These are phyloP conservation scores for Petrolisthes cinctipes DNA, from an alignment of 2,888 invertebrate species.

Conservation along the genomic window DNA sequence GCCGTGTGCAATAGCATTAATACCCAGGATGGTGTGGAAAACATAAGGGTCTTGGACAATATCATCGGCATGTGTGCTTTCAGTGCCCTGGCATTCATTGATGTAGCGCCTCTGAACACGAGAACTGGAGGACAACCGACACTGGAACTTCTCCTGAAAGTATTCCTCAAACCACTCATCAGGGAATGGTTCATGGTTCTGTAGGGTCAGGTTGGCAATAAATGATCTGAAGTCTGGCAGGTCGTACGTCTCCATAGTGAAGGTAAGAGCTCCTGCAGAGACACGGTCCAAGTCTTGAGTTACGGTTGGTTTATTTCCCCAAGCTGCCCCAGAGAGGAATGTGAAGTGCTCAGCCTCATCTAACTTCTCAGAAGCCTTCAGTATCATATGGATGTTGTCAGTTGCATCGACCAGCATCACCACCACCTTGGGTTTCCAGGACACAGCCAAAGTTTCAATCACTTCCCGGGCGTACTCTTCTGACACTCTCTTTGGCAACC, in stretches of 20 bases:
- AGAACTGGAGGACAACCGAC: conserved; percentile 68
- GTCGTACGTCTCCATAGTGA: conserved; percentile 67
- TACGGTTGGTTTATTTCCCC: conserved; percentile 66
- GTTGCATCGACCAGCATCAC: conserved; percentile 69
- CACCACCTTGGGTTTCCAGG: conserved; percentile 66
- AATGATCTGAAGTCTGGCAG: conserved; percentile 68
- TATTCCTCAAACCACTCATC: conserved; percentile 71
- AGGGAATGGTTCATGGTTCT: conserved; percentile 69
- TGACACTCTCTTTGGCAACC: conserved; percentile 65
- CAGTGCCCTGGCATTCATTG: conserved; percentile 52
- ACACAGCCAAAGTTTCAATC: conserved; percentile 55
- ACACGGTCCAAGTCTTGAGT: conserved; percentile 67
- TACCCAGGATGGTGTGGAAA: conserved; percentile 69
- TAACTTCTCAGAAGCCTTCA: conserved; percentile 68
- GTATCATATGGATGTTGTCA: conserved; percentile 68
- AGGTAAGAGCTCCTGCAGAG: conserved; percentile 67
- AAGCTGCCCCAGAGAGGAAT: conserved; percentile 69
- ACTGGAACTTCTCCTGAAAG: conserved; percentile 69
- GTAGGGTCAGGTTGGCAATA: conserved; percentile 68
- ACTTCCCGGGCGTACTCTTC: conserved; percentile 61
- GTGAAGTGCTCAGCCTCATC: conserved; percentile 67
- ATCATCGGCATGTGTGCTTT: conserved; percentile 54
- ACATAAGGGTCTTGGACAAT: conserved; percentile 68
- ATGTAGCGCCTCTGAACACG: conserved; percentile 46
- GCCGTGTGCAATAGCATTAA: conserved; percentile 69